A percentile compares a stretch with the other conserved stretches of the same genome.
These are phyloP conservation scores for Sarcoramphus papa DNA, from an alignment of 2,797 vertebrate species.

Conservation along the genomic window DNA sequence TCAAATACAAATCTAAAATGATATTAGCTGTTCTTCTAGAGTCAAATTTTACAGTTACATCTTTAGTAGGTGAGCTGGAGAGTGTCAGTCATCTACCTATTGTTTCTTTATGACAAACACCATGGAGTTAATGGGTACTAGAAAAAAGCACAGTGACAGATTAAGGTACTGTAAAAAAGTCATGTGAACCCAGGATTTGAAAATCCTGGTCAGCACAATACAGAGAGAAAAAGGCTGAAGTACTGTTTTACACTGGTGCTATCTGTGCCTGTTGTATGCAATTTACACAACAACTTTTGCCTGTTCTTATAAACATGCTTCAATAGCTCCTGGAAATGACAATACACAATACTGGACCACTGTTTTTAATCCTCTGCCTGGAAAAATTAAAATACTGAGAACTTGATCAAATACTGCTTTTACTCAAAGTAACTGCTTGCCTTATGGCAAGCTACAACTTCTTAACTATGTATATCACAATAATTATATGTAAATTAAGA, in stretches of 20 bases:
- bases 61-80: neutral
- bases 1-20: neutral
- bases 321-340: neutral
- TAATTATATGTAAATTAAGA: constrained; percentile 35
- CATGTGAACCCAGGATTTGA: neutral
- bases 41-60: neutral
- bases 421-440: neutral
- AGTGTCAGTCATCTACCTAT: neutral
- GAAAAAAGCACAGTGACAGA: neutral
- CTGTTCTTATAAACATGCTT: neutral
- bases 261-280: neutral
- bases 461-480: constrained; percentile 22
- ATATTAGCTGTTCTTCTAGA: neutral
- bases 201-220: neutral
- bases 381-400: neutral
- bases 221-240: neutral
- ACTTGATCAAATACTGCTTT: neutral
- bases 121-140: neutral
- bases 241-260: neutral
- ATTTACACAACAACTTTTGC: neutral
- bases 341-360: neutral
- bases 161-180: neutral
- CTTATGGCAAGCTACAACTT: constrained; percentile 1
- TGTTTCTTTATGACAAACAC: neutral
- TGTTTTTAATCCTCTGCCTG: neutral